phyloP scores from a whole-genome alignment of 2,113 vertebrate species.

The Calypte anna region DNA sequence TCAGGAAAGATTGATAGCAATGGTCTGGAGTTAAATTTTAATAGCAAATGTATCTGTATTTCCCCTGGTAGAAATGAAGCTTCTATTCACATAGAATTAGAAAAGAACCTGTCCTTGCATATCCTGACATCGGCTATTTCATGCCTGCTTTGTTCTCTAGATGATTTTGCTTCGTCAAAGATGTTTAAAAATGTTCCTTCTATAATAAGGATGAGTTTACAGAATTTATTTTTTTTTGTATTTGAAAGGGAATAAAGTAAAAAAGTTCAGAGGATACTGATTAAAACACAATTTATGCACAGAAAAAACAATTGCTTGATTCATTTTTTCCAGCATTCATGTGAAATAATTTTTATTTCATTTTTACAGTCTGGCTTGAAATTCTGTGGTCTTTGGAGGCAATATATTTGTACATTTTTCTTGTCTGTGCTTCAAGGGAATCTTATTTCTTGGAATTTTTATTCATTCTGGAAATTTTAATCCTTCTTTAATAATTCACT shows the following conservation, averaged over 20 bases:
- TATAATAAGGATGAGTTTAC: background rate
- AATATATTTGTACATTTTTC: background rate
- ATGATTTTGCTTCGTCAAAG: background rate
- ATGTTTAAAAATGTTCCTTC: background rate
- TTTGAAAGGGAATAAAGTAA: background rate
- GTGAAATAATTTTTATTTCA: background rate
- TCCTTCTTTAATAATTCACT: background rate
- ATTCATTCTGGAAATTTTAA: background rate
- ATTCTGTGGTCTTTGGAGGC: background rate
- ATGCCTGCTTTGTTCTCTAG: background rate
- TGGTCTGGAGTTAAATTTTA: background rate
- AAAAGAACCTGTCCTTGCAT: background rate
- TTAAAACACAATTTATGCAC: background rate
- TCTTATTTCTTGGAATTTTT: conserved; percentile 28
- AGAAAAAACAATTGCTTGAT: background rate
- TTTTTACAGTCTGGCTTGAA: conserved; percentile 15
- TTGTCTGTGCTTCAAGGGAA: background rate
- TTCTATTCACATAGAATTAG: background rate
- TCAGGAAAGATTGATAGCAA: background rate
- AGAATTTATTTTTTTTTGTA: background rate
- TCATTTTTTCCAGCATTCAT: conserved; percentile 21
- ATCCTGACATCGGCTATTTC: background rate
- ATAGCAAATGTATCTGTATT: background rate
- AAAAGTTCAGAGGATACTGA: background rate
- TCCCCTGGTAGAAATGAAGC: background rate